Evolutionary conservation across 1,140 invertebrate species (phyloP), one percentile per base, ranked within the genome.

Genomic region (Listronotus oregonensis): DNA sequence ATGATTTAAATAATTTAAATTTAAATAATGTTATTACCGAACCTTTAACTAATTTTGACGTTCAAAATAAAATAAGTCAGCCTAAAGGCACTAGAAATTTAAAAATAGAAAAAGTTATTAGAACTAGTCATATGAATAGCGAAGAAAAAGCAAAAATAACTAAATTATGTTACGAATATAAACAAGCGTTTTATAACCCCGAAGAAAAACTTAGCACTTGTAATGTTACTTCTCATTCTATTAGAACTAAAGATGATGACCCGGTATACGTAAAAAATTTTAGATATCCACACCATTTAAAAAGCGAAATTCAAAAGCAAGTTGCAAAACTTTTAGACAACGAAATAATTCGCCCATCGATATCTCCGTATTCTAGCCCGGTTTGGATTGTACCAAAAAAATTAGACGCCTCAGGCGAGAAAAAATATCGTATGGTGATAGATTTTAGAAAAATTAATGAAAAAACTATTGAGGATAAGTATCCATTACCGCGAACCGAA

Each of bases 391-490:
- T 50, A 27, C 15, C 47, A 63, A 63, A 43, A n/a, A 63, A 55
- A 34, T 42, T 63, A 32, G 34, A 54, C 27, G 60, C 60, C 12
- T 55, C 39, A 15, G 60, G 50, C n/a, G 42, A 56, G 21, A 43
- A 52, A 52, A 69, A 66, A 66, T 69, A 27, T 39, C 17, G 65
- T 7, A 62, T 71, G 14, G 34, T 37, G 1, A 37, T 12, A 10
- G 34, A 37, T 12, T 37, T 10, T 37, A 1, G 8, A 4, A 42
- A 64, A 55, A 34, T 70, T 37, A 71, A 69, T 21, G 63, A 68
- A 46, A 71, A 64, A 62, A 68, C 68, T 0, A 54, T 71, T 8
- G 55, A 43, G 2, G 70, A 71, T 47, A 39, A n/a, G n/a, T 72
- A 69, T 15, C 68, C 70, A 5, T 14, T 71, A 34, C 68, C 68